phyloP scores from a whole-genome alignment of 2,888 invertebrate genomes.

The Tenthredo notha region DNA sequence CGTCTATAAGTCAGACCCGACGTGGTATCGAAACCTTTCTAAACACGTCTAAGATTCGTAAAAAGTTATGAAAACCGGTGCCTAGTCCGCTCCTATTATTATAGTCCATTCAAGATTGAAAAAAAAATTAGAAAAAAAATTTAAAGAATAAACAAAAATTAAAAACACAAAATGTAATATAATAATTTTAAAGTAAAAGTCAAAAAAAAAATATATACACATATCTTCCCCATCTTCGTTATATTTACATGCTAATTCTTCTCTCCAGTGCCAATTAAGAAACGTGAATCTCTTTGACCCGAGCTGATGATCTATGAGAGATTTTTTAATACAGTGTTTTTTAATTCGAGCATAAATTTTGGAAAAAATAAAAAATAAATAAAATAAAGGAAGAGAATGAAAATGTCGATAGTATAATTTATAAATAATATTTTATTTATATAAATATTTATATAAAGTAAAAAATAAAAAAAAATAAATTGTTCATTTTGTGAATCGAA shows the following conservation, averaged over 20 bases:
- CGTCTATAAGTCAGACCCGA: constrained; percentile 31
- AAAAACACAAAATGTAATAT: background rate
- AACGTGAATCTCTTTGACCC: background rate
- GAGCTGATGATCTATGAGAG: background rate
- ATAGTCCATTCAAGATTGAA: background rate
- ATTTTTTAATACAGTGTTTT: background rate
- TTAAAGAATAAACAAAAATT: background rate
- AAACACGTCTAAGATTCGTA: constrained; percentile 41
- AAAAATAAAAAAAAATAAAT: background rate
- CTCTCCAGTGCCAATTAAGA: background rate
- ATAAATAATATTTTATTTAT: background rate
- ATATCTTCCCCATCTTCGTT: background rate
- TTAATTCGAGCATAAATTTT: background rate
- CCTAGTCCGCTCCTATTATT: background rate
- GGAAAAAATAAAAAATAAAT: background rate
- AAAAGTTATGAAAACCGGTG: constrained; percentile 40
- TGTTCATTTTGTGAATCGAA: background rate
- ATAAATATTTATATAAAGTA: constrained; percentile 1
- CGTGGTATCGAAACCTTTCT: constrained; percentile 14
- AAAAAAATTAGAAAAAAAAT: background rate
- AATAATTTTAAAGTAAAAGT: background rate
- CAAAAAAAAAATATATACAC: background rate
- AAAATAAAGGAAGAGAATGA: background rate
- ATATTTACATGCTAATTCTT: background rate
- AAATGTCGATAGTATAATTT: background rate